Evolutionary conservation across 1,140 invertebrate species (phyloP), one percentile per base, ranked within the genome.

Genomic region (Streblospio benedicti): DNA sequence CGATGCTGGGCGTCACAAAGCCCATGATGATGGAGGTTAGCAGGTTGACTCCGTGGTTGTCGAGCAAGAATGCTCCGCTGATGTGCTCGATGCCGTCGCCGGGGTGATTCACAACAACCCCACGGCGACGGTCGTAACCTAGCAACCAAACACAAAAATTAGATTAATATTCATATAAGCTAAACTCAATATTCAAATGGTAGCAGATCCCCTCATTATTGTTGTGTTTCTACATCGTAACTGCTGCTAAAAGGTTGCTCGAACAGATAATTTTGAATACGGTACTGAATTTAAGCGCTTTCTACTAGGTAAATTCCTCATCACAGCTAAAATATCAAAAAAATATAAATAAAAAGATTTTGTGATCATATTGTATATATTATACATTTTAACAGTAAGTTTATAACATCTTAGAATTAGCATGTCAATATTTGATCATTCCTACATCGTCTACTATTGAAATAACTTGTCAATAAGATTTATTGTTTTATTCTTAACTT

Each of bases 1-100:
- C 86, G 47, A 91, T 70, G 63, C 82, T 79, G 3, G 91, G 90
- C 55, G 87, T 81, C 5, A 86, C 73, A 4, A 92, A 69, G 9
- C 85, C 87, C 61, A 86, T 89, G 1, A 87, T 75, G 41, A 93
- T 82, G 57, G 84, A 88, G 0, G 89, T 87, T 51, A 93, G 77
- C 18, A 95, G 80, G 77, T 94, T 95, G 0, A 95, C 89, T 75
- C 87, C 87, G 69, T 93, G 89, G 75, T 94, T 94, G 72, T 93
- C 90, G n/a, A 95, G 74, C 45, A 93, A 75, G 64, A 83, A 81
- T 59, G 80, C 75, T 25, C 91, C 91, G 71, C 85, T 84, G 52
- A 94, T 89, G 70, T 90, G 84, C 59, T 83, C 84, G 0, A 93
- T 83, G 28, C 83, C 81, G 64, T 82, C 79, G 23, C 85, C 87